Evolutionary conservation across 2,113 vertebrate genomes (phyloP), one percentile per base, ranked within the genome.

Genomic region (Tonatia bakeri): DNA sequence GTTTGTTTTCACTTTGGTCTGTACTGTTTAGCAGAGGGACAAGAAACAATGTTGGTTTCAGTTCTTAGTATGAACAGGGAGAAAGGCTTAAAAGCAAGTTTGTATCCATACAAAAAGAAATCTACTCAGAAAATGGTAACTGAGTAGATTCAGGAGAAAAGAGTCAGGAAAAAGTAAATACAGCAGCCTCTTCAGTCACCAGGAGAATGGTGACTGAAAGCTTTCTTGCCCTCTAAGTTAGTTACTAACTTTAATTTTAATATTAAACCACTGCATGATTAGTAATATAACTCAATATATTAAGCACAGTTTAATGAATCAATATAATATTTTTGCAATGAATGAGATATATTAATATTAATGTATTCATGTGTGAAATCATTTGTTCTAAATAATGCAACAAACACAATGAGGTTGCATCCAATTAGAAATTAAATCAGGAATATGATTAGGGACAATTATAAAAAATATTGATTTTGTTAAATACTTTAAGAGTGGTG

Each of bases 341-440:
- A 84, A 33, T 80, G 36, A 91, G 54, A 83, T 26, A n/a, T 36
- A 87, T 56, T 77, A 96, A 91, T 95, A 86, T 65, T 16, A 96
- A 79, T 79, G 61, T 61, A 94, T 86, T 93, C 73, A 52, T 72
- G 65, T 95, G 87, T 69, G 86, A 84, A 90, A 77, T 86, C 8
- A 90, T 86, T 88, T 89, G 80, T 87, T 97, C 85, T 82, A 85
- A 93, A 86, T 82, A 96, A 93, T 87, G 54, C 15, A 64, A 59
- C 47, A 43, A 64, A 59, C 47, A 43, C 56, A 79, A 50, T 52
- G 31, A 59, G 59, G 38, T 11, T 52, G 22, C 17, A 81, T 94
- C 31, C 40, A 92, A 75, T 95, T 95, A 79, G 86, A 93, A 94
- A 97, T 96, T 93, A 92, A 91, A 96, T 91, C 64, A 83, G 67